Conservation (phyloP, 2,797 vertebrate species). For the Hydrocynus forskahlii region DNA sequence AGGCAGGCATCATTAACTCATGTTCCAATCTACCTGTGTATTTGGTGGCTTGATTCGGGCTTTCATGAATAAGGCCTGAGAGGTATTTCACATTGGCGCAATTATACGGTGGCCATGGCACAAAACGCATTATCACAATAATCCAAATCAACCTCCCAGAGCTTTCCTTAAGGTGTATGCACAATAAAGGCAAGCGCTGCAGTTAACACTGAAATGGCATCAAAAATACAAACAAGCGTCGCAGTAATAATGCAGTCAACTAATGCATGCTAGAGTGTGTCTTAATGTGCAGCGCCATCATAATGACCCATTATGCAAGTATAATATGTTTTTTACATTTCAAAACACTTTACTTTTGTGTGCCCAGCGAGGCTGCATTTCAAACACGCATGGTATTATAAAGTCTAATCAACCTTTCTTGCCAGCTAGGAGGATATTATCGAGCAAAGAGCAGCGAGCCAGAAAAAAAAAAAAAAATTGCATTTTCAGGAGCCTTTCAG, state of each 20-base stretch:
- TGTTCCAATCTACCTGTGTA: constrained; percentile 4
- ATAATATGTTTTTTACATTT: constrained; percentile 54
- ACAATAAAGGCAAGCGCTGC: constrained; percentile 4
- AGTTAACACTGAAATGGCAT: constrained; percentile 36
- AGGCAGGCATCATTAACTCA: constrained; percentile 11
- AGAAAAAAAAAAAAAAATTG: constrained; percentile 37
- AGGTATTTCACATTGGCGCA: background rate
- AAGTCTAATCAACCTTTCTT: constrained; percentile 58
- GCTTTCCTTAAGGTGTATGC: constrained; percentile 1
- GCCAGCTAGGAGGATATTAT: constrained; percentile 40
- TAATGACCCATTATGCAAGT: constrained; percentile 53
- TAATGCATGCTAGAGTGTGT: constrained; percentile 45
- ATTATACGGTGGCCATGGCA: background rate
- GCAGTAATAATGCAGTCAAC: constrained; percentile 41
- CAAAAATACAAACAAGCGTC: constrained; percentile 39
- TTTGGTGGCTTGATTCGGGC: background rate
- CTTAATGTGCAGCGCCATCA: constrained; percentile 51
- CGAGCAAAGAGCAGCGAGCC: constrained; percentile 32
- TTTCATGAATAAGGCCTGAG: background rate
- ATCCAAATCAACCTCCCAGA: constrained; percentile 10
- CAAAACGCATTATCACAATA: constrained; percentile 6
- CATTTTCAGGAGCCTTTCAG: constrained; percentile 59
- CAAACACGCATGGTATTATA: constrained; percentile 52
- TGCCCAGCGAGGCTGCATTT: constrained; percentile 42
- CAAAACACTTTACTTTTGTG: constrained; percentile 53